Percentiles rank a stretch among this genome's conserved stretches.
phyloP scores from a whole-genome alignment of 2,888 invertebrate genomes.

The Idaea dimidiata region DNA sequence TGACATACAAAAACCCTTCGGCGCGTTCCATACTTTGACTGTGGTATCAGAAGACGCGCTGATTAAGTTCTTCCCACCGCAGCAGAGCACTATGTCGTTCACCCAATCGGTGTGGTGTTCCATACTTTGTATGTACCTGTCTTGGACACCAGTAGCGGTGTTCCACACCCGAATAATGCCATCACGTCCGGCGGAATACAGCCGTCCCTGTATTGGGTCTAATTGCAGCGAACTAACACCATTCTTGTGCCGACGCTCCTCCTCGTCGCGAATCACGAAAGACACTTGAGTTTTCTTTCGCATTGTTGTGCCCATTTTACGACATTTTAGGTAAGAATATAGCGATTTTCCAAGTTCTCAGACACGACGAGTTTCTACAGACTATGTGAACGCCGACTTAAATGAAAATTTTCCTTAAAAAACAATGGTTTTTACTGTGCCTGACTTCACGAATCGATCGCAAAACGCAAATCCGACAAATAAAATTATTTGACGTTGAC shows the following conservation, averaged over 20 bases:
- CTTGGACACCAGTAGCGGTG: slow-evolving; percentile 79
- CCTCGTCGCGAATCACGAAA: slow-evolving; percentile 98
- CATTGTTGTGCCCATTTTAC: slow-evolving; percentile 77
- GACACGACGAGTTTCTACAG: background rate
- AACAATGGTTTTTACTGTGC: background rate
- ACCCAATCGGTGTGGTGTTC: slow-evolving; percentile 99
- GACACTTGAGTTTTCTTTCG: slow-evolving; percentile 90
- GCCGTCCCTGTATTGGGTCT: slow-evolving; percentile 91
- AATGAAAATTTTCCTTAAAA: background rate
- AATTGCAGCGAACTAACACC: slow-evolving; percentile 97
- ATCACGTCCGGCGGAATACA: slow-evolving; percentile 98
- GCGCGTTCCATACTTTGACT: slow-evolving; percentile 99
- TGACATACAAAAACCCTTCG: slow-evolving; percentile 99
- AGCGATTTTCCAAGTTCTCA: slow-evolving; percentile 34
- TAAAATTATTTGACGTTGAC: background rate
- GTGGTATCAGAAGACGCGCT: slow-evolving; percentile 99
- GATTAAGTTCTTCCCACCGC: slow-evolving; percentile 97
- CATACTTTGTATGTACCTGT: slow-evolving; percentile 94
- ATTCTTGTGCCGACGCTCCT: slow-evolving; percentile 95
- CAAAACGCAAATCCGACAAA: background rate
- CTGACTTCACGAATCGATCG: background rate
- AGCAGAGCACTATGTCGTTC: slow-evolving; percentile 98
- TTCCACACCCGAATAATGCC: slow-evolving; percentile 98
- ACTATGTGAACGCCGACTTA: background rate
- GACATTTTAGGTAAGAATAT: slow-evolving; percentile 66